phyloP scores from a whole-genome alignment of 2,113 vertebrate species.

The Hippoglossus stenolepis region DNA sequence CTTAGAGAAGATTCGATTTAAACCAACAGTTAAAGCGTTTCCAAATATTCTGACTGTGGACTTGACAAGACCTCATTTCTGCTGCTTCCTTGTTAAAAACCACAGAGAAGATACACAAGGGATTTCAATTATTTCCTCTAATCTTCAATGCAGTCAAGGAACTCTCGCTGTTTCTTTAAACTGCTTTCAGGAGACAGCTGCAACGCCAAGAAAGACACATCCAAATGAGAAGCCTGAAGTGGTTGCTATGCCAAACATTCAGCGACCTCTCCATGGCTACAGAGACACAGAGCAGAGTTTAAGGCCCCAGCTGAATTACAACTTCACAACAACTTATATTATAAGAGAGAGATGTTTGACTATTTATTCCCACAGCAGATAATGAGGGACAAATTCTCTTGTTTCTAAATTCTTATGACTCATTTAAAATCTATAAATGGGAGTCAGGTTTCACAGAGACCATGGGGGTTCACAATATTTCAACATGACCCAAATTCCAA shows the following conservation, averaged over 20 bases:
- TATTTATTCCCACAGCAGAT: background rate
- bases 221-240: conserved; percentile 59
- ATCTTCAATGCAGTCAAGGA: conserved; percentile 9
- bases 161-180: conserved; percentile 39
- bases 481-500: conserved; percentile 31
- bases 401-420: too few species aligned
- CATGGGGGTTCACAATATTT: conserved; percentile 5
- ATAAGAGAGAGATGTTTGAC: background rate
- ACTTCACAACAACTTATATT: conserved; percentile 11
- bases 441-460: background rate
- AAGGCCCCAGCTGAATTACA: background rate
- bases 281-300: conserved; percentile 19
- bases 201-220: conserved; percentile 37
- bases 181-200: conserved; percentile 58
- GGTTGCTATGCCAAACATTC: conserved; percentile 68
- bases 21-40: conserved; percentile 12
- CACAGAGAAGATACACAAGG: background rate
- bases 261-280: conserved; percentile 31
- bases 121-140: conserved; percentile 6
- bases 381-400: background rate
- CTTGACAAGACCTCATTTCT: conserved; percentile 18
- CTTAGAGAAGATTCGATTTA: conserved; percentile 21
- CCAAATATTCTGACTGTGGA: conserved; percentile 13
- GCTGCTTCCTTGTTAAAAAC: conserved; percentile 21
- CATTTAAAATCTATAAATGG: background rate